Evolutionary conservation across 2,113 vertebrate species (phyloP).

Genomic region (Isurus oxyrinchus): DNA sequence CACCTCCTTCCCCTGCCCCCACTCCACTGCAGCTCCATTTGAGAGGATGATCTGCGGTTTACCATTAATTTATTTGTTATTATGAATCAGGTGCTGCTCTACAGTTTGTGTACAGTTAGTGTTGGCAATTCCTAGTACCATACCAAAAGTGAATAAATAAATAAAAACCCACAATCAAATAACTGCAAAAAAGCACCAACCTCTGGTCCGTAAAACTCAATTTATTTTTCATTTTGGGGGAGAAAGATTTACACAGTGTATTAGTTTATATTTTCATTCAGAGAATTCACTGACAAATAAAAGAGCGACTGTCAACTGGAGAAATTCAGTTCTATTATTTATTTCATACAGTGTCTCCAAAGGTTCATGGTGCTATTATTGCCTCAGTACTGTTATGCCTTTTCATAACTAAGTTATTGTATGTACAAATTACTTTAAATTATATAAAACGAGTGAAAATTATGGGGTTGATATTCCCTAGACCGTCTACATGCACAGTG

Average conservation of each 20-base stretch:
- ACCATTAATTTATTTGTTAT: background rate
- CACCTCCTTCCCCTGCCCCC: too few relatives aligned
- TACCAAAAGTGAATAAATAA: conserved; percentile 20
- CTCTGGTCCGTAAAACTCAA: conserved; percentile 68
- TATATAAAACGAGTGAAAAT: conserved; percentile 81
- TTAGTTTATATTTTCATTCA: conserved; percentile 77
- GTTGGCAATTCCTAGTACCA: background rate
- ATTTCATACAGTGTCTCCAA: conserved; percentile 66
- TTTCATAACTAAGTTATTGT: conserved; percentile 84
- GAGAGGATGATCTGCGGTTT: background rate
- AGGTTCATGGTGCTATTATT: conserved; percentile 56
- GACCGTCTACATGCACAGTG: conserved; percentile 44
- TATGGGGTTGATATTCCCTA: conserved; percentile 78
- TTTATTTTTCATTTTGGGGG: conserved; percentile 79
- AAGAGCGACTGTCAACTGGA: conserved; percentile 55
- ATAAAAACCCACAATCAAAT: background rate
- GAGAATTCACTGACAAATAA: conserved; percentile 66
- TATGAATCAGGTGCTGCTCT: background rate
- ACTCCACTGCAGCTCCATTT: too few relatives aligned
- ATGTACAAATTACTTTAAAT: conserved; percentile 83
- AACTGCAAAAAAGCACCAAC: conserved; percentile 8
- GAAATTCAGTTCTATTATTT: conserved; percentile 74
- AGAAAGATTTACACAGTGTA: conserved; percentile 72
- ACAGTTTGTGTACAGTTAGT: background rate
- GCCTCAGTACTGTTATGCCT: conserved; percentile 70